These are phyloP conservation scores for Numenius phaeopus DNA, from an alignment of 2,797 vertebrate species.

Conservation along the genomic window DNA sequence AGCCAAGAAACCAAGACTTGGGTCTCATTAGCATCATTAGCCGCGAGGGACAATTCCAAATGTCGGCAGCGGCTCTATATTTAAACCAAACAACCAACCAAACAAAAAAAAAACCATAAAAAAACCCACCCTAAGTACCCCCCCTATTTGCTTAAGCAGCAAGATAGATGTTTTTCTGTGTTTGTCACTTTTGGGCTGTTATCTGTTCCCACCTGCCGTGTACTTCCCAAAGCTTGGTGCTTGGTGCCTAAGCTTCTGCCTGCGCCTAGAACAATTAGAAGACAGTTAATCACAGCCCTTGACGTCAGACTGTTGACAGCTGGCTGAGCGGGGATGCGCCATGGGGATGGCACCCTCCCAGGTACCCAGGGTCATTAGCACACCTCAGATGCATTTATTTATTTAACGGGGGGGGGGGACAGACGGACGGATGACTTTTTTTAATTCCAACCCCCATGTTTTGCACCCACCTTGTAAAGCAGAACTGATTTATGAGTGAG, in stretches of 20 bases:
- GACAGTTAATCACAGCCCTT: neutral
- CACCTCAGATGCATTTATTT: neutral
- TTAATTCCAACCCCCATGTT: neutral
- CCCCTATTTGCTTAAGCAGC: neutral
- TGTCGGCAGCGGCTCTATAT: neutral
- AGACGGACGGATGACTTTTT: no score
- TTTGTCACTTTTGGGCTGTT: neutral
- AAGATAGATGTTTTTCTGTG: neutral
- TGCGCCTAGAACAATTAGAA: neutral
- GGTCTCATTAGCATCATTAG: neutral
- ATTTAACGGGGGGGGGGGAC: no score
- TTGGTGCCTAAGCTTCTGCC: neutral
- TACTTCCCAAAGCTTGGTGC: neutral
- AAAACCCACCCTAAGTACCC: neutral
- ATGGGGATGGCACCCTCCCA: neutral
- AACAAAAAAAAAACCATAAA: no score
- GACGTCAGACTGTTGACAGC: neutral
- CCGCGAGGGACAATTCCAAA: neutral
- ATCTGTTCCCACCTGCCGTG: neutral
- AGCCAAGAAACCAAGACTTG: neutral
- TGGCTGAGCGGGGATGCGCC: accelerated
- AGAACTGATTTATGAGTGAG: neutral
- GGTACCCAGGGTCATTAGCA: neutral
- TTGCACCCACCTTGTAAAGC: neutral
- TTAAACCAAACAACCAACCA: neutral